phyloP scores from a whole-genome alignment of 2,888 invertebrate species.

The Chaitophorus viminalis region DNA sequence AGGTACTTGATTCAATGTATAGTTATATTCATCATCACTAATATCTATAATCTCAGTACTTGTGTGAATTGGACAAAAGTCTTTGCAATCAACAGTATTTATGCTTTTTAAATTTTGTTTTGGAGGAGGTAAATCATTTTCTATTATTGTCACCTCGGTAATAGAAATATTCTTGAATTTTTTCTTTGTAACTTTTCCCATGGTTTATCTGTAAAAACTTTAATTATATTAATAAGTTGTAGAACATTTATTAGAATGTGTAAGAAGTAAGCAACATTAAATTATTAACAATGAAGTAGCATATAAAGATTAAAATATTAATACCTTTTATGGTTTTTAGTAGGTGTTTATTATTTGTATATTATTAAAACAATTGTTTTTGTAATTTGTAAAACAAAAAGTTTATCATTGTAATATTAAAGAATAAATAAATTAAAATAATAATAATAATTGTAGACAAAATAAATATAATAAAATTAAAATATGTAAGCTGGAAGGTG shows the following conservation, averaged over 20 bases:
- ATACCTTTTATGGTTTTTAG: no score
- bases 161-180: neutral
- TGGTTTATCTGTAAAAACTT: slow-evolving; percentile 20
- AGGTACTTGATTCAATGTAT: neutral
- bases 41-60: slow-evolving; percentile 22
- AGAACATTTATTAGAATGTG: no score
- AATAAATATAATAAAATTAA: no score
- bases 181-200: neutral
- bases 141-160: neutral
- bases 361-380: no score
- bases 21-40: neutral
- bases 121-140: neutral
- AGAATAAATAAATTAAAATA: no score
- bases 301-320: no score
- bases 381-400: no score
- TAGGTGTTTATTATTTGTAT: no score
- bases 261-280: neutral
- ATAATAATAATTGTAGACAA: no score
- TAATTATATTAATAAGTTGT: neutral
- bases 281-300: no score
- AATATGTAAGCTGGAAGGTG: no score
- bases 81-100: neutral
- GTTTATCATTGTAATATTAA: no score
- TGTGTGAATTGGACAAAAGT: neutral
- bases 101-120: neutral